Evolutionary conservation across 2,888 invertebrate species (phyloP).

Genomic region (Apamea crenata): DNA sequence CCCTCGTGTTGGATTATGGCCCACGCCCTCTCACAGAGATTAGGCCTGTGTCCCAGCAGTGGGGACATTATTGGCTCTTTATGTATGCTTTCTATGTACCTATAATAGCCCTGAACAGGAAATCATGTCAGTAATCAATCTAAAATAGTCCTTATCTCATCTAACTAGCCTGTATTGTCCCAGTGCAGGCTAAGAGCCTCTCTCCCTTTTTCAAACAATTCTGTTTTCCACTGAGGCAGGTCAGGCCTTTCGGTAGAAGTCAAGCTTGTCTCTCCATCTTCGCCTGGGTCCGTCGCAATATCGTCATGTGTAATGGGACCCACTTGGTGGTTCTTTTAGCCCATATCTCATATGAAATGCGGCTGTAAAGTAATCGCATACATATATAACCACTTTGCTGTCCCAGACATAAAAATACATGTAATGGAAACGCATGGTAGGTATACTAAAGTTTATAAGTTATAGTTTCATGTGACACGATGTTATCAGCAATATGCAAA

Average conservation of each 20-base stretch:
- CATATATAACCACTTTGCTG: not conserved
- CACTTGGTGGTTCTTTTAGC: too few species aligned
- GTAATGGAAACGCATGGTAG: not conserved
- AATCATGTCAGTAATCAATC: too few species aligned
- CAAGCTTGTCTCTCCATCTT: not conserved
- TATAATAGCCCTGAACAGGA: not conserved
- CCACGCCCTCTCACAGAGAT: too few species aligned
- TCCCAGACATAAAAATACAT: not conserved
- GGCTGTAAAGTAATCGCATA: not conserved
- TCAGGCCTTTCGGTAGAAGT: not conserved
- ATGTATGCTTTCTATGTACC: not conserved
- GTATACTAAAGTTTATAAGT: not conserved
- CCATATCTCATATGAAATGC: not conserved
- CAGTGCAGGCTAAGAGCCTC: not conserved
- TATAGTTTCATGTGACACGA: slow-evolving; percentile 34
- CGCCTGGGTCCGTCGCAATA: not conserved
- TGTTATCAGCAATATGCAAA: slow-evolving; percentile 40
- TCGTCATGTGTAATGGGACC: not conserved
- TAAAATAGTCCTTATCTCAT: too few species aligned
- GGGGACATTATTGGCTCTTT: too few species aligned
- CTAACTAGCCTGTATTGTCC: not conserved
- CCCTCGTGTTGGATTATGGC: too few species aligned
- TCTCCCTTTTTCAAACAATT: not conserved
- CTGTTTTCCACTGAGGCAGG: not conserved
- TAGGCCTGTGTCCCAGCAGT: not conserved